Percentiles rank a stretch among this genome's conserved stretches.
phyloP scores from a whole-genome alignment of 2,797 vertebrate species.

The Coluber constrictor region DNA sequence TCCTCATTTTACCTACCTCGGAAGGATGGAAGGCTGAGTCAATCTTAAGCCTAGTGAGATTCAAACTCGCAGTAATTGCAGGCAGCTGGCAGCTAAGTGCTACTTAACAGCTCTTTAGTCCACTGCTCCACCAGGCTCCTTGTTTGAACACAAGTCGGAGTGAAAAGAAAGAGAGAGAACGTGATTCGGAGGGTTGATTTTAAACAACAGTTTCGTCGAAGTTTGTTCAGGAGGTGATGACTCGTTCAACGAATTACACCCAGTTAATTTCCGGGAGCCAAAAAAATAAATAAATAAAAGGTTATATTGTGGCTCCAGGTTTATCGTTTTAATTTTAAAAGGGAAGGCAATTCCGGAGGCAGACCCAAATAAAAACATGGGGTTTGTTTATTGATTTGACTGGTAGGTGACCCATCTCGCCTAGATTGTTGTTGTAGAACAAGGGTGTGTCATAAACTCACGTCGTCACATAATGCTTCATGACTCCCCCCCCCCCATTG shows the following conservation, averaged over 20 bases:
- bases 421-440: background rate
- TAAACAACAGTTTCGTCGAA: background rate
- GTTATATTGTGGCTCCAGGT: background rate
- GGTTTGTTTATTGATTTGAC: background rate
- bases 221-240: background rate
- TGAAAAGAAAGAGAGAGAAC: background rate
- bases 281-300: no score
- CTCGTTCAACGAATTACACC: background rate
- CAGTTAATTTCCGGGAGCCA: background rate
- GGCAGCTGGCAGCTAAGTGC: no score
- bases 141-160: background rate
- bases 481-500: no score
- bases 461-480: no score
- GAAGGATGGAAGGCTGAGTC: no score
- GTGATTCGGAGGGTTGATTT: background rate
- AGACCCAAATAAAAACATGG: conserved; percentile 22
- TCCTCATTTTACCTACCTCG: no score
- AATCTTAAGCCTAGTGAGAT: no score
- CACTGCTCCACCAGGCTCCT: no score
- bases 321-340: background rate
- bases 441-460: no score
- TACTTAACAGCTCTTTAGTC: no score
- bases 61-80: no score
- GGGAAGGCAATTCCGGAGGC: background rate
- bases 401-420: background rate